These are phyloP conservation scores for Caerostris extrusa DNA, from an alignment of 1,140 invertebrate genomes.

Conservation along the genomic window DNA sequence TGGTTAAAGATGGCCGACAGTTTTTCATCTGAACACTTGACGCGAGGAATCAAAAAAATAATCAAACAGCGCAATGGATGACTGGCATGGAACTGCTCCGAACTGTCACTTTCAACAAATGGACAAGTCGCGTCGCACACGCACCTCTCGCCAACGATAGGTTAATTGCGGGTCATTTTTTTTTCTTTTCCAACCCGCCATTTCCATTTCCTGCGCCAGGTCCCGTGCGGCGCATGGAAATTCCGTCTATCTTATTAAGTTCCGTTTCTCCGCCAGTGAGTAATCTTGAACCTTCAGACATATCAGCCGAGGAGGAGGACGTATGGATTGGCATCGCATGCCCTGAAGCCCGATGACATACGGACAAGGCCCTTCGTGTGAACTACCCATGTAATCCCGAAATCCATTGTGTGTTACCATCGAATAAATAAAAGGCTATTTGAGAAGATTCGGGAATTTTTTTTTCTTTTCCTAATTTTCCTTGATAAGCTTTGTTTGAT, in stretches of 20 bases:
- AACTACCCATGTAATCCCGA: not conserved
- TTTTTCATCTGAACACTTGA: not conserved
- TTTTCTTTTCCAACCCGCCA: slow-evolving; percentile 29
- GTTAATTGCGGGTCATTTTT: slow-evolving; percentile 66
- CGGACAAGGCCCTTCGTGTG: not conserved
- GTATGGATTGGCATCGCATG: slow-evolving; percentile 4
- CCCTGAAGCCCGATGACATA: not conserved
- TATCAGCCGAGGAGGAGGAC: not conserved
- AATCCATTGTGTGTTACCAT: not conserved
- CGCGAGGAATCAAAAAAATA: not conserved
- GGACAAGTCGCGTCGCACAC: slow-evolving; percentile 66
- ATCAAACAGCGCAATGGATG: slow-evolving; percentile 32
- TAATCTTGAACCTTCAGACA: not conserved
- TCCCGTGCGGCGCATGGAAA: not conserved
- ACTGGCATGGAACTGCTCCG: slow-evolving; percentile 50
- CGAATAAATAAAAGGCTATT: slow-evolving; percentile 29
- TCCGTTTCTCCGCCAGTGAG: not conserved
- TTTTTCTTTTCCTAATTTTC: not conserved
- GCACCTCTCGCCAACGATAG: slow-evolving; percentile 29
- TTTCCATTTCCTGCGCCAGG: slow-evolving; percentile 41
- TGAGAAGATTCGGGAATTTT: not conserved
- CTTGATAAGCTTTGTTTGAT: not conserved
- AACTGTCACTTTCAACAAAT: slow-evolving; percentile 70
- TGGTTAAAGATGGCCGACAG: not conserved
- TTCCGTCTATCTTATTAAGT: slow-evolving; percentile 36